Evolutionary conservation across 1,140 invertebrate genomes (phyloP), one percentile per base, ranked within the genome.

Genomic region (Zaprionus inermis): DNA sequence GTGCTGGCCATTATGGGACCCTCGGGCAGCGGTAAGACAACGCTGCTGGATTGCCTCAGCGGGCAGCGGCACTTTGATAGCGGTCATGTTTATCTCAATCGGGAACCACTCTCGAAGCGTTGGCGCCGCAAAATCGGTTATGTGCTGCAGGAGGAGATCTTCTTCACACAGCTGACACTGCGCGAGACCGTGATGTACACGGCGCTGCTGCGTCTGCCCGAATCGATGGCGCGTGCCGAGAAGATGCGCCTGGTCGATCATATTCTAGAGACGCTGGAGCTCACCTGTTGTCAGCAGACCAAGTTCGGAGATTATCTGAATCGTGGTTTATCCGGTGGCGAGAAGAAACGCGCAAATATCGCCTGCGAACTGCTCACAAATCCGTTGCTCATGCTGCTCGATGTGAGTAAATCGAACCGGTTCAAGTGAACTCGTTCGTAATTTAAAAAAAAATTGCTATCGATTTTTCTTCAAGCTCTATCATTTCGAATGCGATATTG

Each of bases 311-410:
- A 97, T 91, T 95, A 96, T 75, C 93, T 96, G 55, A 96, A 95
- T 77, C 93, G 96, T 67, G 97, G 97, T 30, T 92, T 98, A 5
- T 97, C 97, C 16, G 97, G 97, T 6, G 97, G 97, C 14, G 97
- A 98, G 85, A 97, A 97, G 94, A 98, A 97, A 88, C 92, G 97
- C 81, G 96, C 96, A 6, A 97, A 96, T 85, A 97, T 97, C 84
- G 97, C 96, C 20, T 97, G 96, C 89, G 97, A 98, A 93, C 93
- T 98, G 58, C 93, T 98, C 46, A 97, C 96, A 12, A 97, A 97
- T 93, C 97, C 97, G 16, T 95, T 95, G 18, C 91, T 98, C 14
- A 96, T 98, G 95, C 92, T 98, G 18, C 93, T 98, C 22, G 97
- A 97, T 93, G 97, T 97, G 94, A 96, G 96, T 74, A 3, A n/a